Evolutionary conservation across 2,113 vertebrate genomes (phyloP).

Genomic region (Sigmodon hispidus): DNA sequence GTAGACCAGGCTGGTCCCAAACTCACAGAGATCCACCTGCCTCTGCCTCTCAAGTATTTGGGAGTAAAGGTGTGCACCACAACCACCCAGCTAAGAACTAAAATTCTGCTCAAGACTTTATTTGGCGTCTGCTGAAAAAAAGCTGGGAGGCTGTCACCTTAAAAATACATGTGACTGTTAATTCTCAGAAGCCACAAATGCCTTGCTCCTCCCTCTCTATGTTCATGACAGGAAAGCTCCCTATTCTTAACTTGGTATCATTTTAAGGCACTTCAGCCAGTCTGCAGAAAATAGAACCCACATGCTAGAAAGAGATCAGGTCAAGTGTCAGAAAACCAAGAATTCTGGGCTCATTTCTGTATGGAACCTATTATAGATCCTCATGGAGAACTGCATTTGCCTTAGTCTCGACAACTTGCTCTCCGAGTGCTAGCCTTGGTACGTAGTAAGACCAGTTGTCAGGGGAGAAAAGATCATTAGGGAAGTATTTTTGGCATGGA

Average conservation of each 20-base stretch:
- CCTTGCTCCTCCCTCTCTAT: background rate
- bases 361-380: background rate
- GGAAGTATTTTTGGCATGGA: conserved; percentile 31
- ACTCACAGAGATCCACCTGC: background rate
- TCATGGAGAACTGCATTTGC: background rate
- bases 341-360: no score
- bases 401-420: background rate
- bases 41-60: background rate
- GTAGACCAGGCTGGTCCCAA: background rate
- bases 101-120: background rate
- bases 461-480: background rate
- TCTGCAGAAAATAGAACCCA: background rate
- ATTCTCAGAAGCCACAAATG: conserved; percentile 29
- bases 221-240: background rate
- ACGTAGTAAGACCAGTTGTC: background rate
- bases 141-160: background rate
- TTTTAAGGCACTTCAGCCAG: background rate
- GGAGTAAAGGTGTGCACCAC: background rate
- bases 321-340: background rate
- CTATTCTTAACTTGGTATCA: conserved; percentile 4
- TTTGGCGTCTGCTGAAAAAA: conserved; percentile 43
- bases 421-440: background rate
- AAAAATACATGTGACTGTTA: conserved; percentile 26
- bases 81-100: background rate
- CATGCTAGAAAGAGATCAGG: background rate